Conservation (phyloP, 2,888 invertebrate genomes). For the Ophion costatus region DNA sequence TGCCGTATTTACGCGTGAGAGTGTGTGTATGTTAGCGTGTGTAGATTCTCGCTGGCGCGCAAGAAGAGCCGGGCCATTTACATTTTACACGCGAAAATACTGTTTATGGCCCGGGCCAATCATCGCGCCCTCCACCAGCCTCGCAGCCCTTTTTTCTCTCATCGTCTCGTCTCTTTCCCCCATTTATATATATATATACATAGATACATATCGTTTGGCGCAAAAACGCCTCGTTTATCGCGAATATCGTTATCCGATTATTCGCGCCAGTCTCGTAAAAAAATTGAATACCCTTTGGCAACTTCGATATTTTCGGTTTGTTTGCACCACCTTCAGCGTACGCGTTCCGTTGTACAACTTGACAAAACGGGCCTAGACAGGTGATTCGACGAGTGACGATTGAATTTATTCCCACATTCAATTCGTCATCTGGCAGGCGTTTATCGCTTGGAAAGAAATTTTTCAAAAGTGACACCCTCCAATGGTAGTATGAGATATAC, state of each 20-base stretch:
- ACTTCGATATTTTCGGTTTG: neutral
- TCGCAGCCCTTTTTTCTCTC: conserved; percentile 57
- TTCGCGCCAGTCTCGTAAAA: conserved; percentile 25
- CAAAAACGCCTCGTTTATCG: conserved; percentile 50
- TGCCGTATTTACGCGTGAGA: conserved; percentile 30
- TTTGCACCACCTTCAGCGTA: neutral
- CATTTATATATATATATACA: conserved; percentile 5
- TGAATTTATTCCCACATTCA: conserved; percentile 3
- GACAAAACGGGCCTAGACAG: neutral
- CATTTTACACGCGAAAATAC: conserved; percentile 81
- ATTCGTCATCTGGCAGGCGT: neutral
- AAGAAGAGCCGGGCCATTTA: conserved; percentile 77
- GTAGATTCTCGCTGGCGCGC: conserved; percentile 33
- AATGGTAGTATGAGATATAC: conserved; percentile 9
- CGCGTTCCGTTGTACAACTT: neutral
- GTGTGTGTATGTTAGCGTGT: conserved; percentile 25
- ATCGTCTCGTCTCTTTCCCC: conserved; percentile 10
- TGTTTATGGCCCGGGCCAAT: conserved; percentile 79
- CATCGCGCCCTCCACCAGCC: conserved; percentile 75
- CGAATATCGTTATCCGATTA: conserved; percentile 39
- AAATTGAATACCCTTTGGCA: neutral
- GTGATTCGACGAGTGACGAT: neutral
- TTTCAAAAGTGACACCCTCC: neutral
- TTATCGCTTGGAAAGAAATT: conserved; percentile 7
- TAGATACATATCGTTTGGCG: neutral